Base-by-base conservation (phyloP, 2,888 invertebrate genomes). In the Portevinia maculata region DNA sequence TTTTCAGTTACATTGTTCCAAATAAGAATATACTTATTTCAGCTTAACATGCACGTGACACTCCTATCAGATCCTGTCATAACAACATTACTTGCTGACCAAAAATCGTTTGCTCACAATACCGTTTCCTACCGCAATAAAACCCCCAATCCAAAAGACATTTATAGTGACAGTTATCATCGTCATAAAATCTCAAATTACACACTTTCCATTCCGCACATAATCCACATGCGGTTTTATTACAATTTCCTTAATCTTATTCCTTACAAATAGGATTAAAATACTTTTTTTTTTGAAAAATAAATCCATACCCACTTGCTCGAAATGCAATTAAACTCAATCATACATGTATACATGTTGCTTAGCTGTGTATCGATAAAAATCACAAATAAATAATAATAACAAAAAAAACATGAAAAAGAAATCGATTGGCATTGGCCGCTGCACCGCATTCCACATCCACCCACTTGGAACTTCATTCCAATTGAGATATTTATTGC, bases 401-500 rank as follows among this genome's bases (percentile, higher is more conserved):
- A n/a, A n/a, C n/a, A n/a, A n/a, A 46, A 60, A 57, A 70, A 62
- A 70, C 48, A 9, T 19, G 11, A 50, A 50, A 52, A 52, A 65
- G 9, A 32, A 69, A 69, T 69, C 69, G 48, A 48, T 37, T 55
- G 53, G 44, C 44, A 53, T 21, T 57, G 53, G 50, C 78, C 15
- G 57, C 52, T 44, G 50, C 78, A 78, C 83, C 48, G 55, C 83
- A 83, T 78, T 83, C 83, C 83, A 78, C 78, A 73, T 67, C 67
- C 83, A 73, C 83, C 83, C 78, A 83, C 83, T 76, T 78, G 78
- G 78, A 78, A 78, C 83, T 83, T 78, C 83, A 83, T 83, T 83
- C 83, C 83, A 52, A 83, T 78, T 83, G 62, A 83, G 67, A 78
- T 78, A 83, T 78, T 83, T 78, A 83, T 78, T 83, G 65, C 78